Conservation (phyloP, 2,888 invertebrate species). For the Stegana nigrithorax region DNA sequence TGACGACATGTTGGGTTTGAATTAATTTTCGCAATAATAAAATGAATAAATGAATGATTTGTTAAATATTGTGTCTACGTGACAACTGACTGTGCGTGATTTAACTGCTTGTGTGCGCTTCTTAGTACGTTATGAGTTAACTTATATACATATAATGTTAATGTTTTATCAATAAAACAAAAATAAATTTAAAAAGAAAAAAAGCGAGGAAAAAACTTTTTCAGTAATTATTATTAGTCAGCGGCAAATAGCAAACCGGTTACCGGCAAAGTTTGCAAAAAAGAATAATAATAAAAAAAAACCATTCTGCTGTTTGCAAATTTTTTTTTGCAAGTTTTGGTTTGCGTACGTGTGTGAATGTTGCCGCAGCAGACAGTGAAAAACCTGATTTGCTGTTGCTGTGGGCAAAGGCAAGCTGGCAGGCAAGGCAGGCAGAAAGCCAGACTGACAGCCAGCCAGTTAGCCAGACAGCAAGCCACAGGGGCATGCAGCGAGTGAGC, state of each 20-base stretch:
- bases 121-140: not conserved
- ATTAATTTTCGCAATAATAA: conserved; percentile 5
- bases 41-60: not conserved
- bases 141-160: not conserved
- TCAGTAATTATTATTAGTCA: conserved; percentile 33
- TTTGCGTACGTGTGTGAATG: conserved; percentile 10
- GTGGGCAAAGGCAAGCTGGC: too few relatives aligned
- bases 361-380: not conserved
- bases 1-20: not conserved
- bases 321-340: not conserved
- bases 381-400: not conserved
- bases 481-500: too few relatives aligned
- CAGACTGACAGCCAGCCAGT: too few relatives aligned
- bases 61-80: not conserved
- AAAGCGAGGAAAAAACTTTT: conserved; percentile 10
- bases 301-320: conserved; percentile 25
- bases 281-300: conserved; percentile 25
- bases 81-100: not conserved
- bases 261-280: conserved; percentile 43
- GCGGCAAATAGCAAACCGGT: conserved; percentile 44
- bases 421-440: too few relatives aligned
- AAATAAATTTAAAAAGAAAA: not conserved
- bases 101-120: not conserved
- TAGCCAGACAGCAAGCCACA: too few relatives aligned
- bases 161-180: not conserved